Evolutionary conservation across 64 coral and sea anemone species (phyloP).

Genomic region (Anthopleura sola): DNA sequence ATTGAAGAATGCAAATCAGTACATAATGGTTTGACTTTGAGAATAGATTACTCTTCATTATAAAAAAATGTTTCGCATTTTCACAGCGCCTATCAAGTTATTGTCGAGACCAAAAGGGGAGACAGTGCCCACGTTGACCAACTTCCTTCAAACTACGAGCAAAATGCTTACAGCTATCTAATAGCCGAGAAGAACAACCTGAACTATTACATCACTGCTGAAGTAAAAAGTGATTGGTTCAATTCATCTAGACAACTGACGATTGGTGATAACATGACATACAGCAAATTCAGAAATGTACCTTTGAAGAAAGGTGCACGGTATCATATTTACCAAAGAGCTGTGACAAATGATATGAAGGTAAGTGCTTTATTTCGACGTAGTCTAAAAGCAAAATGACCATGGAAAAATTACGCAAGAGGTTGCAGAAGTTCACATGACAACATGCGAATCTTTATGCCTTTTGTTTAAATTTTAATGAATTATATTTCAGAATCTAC

Average conservation of each 20-base stretch:
- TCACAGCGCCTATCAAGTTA: conserved; percentile 1
- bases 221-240: neutral
- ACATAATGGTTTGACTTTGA: no score
- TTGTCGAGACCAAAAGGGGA: neutral
- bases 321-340: conserved; percentile 28
- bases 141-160: neutral
- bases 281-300: conserved; percentile 3
- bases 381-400: neutral
- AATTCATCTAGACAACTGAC: neutral
- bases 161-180: neutral
- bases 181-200: neutral
- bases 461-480: no score
- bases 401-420: neutral
- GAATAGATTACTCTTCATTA: neutral
- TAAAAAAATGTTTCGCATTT: neutral
- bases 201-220: conserved; percentile 30
- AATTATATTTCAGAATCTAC: neutral
- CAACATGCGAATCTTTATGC: neutral
- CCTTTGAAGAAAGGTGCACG: conserved; percentile 1
- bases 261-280: conserved; percentile 25
- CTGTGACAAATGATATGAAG: neutral
- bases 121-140: neutral
- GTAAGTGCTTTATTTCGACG: neutral
- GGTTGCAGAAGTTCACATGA: neutral
- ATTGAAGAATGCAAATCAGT: no score